Evolutionary conservation across 2,113 vertebrate species (phyloP), one percentile per base, ranked within the genome.

Genomic region (human): DNA sequence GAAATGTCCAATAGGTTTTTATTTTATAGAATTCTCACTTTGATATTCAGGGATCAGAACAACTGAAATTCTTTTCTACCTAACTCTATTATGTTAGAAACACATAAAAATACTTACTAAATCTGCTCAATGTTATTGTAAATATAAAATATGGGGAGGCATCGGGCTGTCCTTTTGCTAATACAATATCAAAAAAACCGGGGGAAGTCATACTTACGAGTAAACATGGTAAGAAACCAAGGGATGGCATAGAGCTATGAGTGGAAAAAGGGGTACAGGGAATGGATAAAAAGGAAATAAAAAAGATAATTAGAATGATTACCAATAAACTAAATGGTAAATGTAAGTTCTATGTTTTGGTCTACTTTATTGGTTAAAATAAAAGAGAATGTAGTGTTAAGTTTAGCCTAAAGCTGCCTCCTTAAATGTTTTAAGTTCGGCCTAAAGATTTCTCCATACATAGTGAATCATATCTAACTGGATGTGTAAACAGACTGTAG

Each of bases 221-320:
- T 99, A 98, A 99, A 99, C 99, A 99, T 99, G 20, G 99, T 99
- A 81, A 99, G 99, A 98, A 99, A 99, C 99, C 99, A 99, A 40
- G 99, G 99, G 97, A 99, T 99, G 2, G 99, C 99, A 93, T 99
- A 99, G 7, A 99, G 99, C 99, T 99, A 98, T 66, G 93, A 88
- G 84, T 93, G 80, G 94, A 61, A 76, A 52, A 25, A 95, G 59
- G n/a, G 55, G 30, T 32, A 45, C 0, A 61, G 8, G 52, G 57
- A 23, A 86, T 80, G 25, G n/a, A 78, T 18, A 86, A 52, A 94
- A 35, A 93, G 32, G 17, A 89, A 57, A 96, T 14, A 88, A 83
- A 96, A 92, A 35, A 85, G 40, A 70, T 48, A 70, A 93, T 97
- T 96, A 97, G 72, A 93, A 81, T 85, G 61, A 32, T 57, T 66